These are phyloP conservation scores for Chymomyza amoena DNA, from an alignment of 2,888 invertebrate species.

Conservation along the genomic window DNA sequence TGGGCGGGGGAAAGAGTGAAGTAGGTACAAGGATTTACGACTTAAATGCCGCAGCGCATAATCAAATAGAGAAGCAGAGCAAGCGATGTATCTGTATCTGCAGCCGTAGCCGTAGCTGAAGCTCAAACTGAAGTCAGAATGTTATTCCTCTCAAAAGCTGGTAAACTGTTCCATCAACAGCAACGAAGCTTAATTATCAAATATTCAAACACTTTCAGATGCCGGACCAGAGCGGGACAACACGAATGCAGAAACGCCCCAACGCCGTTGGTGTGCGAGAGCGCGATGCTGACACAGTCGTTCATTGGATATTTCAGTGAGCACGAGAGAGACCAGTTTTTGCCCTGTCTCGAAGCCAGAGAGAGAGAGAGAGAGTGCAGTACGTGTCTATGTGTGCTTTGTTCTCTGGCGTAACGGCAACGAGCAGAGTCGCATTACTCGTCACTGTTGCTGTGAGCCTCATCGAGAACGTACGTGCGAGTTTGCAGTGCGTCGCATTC, in stretches of 20 bases:
- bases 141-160: conserved; percentile 12
- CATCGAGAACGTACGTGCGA: background rate
- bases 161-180: conserved; percentile 39
- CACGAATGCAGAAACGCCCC: conserved; percentile 30
- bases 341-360: background rate
- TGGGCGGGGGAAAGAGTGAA: background rate
- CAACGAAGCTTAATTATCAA: conserved; percentile 76
- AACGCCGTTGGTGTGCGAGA: conserved; percentile 2
- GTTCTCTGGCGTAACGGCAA: background rate
- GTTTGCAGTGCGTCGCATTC: background rate
- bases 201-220: conserved; percentile 74
- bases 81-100: background rate
- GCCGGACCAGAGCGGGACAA: conserved; percentile 58
- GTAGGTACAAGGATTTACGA: conserved; percentile 54
- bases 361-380: conserved; percentile 20
- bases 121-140: conserved; percentile 7
- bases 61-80: conserved; percentile 61
- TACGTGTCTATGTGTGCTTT: conserved; percentile 8
- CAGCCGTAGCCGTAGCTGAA: no score
- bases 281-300: conserved; percentile 27
- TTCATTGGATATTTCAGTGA: conserved; percentile 60
- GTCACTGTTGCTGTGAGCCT: background rate
- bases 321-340: conserved; percentile 35
- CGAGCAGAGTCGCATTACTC: background rate
- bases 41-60: conserved; percentile 73